Base-by-base conservation (phyloP, 2,888 invertebrate genomes). In the Deilephila elpenor region DNA sequence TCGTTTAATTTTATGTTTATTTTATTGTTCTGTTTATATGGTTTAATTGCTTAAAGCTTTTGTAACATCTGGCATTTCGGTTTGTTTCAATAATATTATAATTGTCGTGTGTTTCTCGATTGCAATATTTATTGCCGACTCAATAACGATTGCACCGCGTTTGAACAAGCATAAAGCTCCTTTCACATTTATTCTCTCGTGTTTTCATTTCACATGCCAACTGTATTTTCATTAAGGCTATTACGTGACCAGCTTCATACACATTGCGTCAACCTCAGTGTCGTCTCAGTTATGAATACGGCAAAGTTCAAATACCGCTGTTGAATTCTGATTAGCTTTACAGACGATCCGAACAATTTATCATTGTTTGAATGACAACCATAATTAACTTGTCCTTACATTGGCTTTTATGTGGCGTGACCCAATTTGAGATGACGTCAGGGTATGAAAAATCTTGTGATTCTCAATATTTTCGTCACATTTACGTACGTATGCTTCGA, bases 241-340 rank as follows among this genome's bases (percentile, higher is more conserved):
- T 75, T 86, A 88, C 88, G 90, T 91, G 87, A 88, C 88, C 89
- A 87, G 85, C 89, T 88, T 83, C 75, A 78, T 79, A 79, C 80
- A 78, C 75, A 82, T 87, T 84, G 79, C 86, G 81, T 84, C 80
- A 83, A 83, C 86, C 85, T 86, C 84, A 80, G 83, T 77, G 78
- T 87, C 25, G 25, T 88, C 60, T 44, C 53, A 70, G 59, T 87
- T 84, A 89, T 80, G 86, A 85, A 82, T 79, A 88, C 85, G 88
- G 87, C 89, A 93, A 89, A 92, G 92, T 89, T 93, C 90, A 92
- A 89, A 89, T 83, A 86, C 89, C 86, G 81, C 80, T 79, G 82
- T 83, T 89, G 93, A 93, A 93, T 93, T 89, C 83, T 91, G 89
- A 93, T 92, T 87, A 90, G 84, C 78, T 78, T 81, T 79, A 83